Conservation (phyloP, 2,797 vertebrate genomes). For the Coranthus polyacanthus region DNA sequence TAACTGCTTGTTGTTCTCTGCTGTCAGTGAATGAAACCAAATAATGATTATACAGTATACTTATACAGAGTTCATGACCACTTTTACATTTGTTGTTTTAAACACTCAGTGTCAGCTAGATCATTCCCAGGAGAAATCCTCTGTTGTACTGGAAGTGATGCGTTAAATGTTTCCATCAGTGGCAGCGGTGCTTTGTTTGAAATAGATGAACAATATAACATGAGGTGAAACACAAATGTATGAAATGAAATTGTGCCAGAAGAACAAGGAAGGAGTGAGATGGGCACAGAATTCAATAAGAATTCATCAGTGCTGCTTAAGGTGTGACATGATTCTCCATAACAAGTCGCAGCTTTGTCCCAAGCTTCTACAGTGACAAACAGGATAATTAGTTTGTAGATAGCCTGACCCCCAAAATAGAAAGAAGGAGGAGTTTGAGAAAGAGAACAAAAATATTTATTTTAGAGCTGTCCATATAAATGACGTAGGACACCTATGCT, state of each 20-base stretch:
- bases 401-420: conserved; percentile 4
- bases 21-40: conserved; percentile 8
- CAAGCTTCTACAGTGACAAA: conserved; percentile 35
- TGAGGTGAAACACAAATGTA: conserved; percentile 53
- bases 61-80: conserved; percentile 12
- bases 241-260: conserved; percentile 50
- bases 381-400: conserved; percentile 36
- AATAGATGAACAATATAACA: conserved; percentile 58
- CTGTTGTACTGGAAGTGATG: conserved; percentile 41
- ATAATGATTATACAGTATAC: conserved; percentile 4
- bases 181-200: conserved; percentile 42
- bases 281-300: conserved; percentile 46
- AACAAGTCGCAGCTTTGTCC: conserved; percentile 18
- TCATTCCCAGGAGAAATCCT: conserved; percentile 56
- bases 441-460: neutral
- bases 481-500: neutral
- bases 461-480: neutral
- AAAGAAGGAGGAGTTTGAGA: conserved; percentile 22
- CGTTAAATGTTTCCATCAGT: conserved; percentile 51
- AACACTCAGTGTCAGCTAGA: conserved; percentile 28
- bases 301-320: conserved; percentile 57
- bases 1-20: conserved; percentile 8
- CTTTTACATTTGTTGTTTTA: conserved; percentile 52
- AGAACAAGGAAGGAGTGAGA: conserved; percentile 32
- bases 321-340: conserved; percentile 30